These are phyloP conservation scores for Cyclura pinguis DNA, from an alignment of 2,797 vertebrate genomes.

Conservation along the genomic window DNA sequence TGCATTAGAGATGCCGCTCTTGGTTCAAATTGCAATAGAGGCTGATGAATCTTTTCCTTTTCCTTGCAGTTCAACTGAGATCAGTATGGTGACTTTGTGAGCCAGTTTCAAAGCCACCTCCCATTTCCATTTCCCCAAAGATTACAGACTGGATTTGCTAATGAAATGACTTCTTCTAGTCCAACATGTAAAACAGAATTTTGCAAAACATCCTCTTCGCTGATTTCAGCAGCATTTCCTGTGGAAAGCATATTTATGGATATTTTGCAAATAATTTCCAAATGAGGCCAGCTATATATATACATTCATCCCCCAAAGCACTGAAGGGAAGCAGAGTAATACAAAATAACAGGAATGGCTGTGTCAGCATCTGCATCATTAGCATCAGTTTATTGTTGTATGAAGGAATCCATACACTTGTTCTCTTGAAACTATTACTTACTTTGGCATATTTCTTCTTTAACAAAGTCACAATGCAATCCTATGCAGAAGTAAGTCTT, in stretches of 20 bases:
- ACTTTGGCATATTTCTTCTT: no score
- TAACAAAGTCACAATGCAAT: no score
- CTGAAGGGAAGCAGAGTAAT: background rate
- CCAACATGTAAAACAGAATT: background rate
- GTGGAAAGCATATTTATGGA: background rate
- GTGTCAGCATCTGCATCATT: no score
- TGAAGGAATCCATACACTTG: no score
- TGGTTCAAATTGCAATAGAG: background rate
- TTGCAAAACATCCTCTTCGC: background rate
- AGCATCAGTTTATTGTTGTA: no score
- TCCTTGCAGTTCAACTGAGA: background rate
- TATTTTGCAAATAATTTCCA: background rate
- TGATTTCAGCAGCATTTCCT: background rate
- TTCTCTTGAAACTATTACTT: no score
- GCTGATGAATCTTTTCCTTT: background rate
- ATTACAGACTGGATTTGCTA: background rate
- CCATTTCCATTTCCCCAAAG: background rate
- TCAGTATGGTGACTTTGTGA: background rate
- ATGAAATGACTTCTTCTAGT: background rate
- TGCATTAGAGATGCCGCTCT: conserved; percentile 59
- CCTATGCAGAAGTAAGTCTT: no score
- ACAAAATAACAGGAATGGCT: background rate
- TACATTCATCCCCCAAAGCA: background rate
- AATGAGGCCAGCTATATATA: background rate
- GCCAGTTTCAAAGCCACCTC: background rate